A percentile compares a stretch with the other conserved stretches of the same genome.
Evolutionary conservation across 2,113 vertebrate genomes (phyloP).

Genomic region (Carassius auratus): DNA sequence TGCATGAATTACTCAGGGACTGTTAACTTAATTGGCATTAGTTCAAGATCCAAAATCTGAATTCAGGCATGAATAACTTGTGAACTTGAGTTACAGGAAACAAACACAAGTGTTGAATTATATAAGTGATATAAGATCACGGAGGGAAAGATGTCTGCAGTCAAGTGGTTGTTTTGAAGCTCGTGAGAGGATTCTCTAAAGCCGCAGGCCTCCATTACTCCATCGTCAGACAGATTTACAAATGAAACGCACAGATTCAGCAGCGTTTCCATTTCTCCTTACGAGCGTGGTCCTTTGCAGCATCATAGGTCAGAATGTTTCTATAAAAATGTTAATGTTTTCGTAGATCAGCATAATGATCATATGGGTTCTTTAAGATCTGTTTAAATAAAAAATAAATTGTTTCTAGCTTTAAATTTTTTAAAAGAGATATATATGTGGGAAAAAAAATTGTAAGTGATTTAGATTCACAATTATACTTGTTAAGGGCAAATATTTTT

Average conservation of each 20-base stretch:
- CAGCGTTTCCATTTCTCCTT: background rate
- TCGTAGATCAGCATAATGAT: background rate
- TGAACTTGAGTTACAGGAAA: background rate
- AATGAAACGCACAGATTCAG: constrained; percentile 5
- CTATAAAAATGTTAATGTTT: background rate
- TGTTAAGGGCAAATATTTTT: background rate
- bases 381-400: background rate
- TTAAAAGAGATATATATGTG: background rate
- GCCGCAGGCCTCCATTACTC: constrained; percentile 16
- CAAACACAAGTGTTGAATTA: background rate
- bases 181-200: constrained; percentile 18
- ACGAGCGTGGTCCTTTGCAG: background rate
- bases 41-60: background rate
- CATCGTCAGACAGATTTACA: constrained; percentile 26
- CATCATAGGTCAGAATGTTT: background rate
- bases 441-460: too few species aligned
- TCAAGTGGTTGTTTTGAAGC: background rate
- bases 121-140: background rate
- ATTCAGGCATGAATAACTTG: background rate
- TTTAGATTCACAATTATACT: background rate
- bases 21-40: background rate
- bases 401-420: background rate
- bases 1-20: background rate
- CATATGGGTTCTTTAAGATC: background rate
- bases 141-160: background rate